Conservation (phyloP, 2,888 invertebrate species). For the Notodonta dromedarius region DNA sequence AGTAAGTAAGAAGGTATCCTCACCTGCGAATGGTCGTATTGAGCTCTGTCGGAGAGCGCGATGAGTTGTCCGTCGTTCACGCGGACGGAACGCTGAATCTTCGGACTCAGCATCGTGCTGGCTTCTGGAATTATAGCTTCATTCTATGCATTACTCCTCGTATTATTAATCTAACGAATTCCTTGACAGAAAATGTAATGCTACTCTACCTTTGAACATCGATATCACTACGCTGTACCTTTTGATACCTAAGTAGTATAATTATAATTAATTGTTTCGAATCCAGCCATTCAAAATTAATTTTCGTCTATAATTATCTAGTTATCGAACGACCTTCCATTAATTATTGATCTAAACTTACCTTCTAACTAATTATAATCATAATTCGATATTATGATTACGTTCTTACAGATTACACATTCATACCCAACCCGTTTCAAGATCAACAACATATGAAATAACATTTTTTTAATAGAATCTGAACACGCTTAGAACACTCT, state of each 20-base stretch:
- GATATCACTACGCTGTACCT: too few relatives aligned
- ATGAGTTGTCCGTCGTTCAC: conserved; percentile 94
- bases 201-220: too few relatives aligned
- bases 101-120: conserved; percentile 88
- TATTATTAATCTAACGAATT: neutral
- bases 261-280: too few relatives aligned
- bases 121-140: conserved; percentile 10
- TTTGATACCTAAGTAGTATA: too few relatives aligned
- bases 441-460: conserved; percentile 44
- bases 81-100: conserved; percentile 93
- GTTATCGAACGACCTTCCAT: too few relatives aligned
- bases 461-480: conserved; percentile 35
- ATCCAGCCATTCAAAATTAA: too few relatives aligned
- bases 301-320: too few relatives aligned
- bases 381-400: conserved; percentile 23
- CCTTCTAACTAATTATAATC: conserved; percentile 40
- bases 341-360: conserved; percentile 31
- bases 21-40: conserved; percentile 90
- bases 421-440: conserved; percentile 26
- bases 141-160: too few relatives aligned
- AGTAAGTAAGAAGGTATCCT: conserved; percentile 6
- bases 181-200: too few relatives aligned
- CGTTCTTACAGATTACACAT: conserved; percentile 26
- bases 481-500: conserved; percentile 27
- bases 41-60: conserved; percentile 93